Evolutionary conservation across 2,888 invertebrate genomes (phyloP), one percentile per base, ranked within the genome.

Genomic region (Petrolisthes manimaculis): DNA sequence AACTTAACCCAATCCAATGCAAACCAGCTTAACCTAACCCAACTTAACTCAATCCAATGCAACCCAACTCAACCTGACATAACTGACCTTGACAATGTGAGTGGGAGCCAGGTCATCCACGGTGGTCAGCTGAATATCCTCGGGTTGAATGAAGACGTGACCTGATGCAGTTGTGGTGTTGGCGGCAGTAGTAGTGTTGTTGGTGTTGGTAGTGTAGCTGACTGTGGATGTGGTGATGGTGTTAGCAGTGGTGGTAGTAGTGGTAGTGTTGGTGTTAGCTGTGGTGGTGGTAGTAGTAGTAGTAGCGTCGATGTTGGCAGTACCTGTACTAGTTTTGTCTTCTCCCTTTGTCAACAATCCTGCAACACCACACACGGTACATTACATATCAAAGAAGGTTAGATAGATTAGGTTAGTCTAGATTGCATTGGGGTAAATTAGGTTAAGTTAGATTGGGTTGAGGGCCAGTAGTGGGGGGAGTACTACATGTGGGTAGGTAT

Each of bases 101-200:
- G 84, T 81, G 74, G 71, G 80, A 18, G 55, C 71, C 12, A 84
- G 56, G 78, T 88, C 88, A 51, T 80, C 84, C 6, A 88, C 84
- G n/a, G 75, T 61, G 18, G 88, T 75, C n/a, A 88, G 74, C 53
- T 88, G 88, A 24, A 84, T 84, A 21, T 81, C 88, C 21, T 84
- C 84, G 14, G 84, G 75, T 55, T 83, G 82, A n/a, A 86, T 82
- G 18, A 86, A 61, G 1, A 83, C 77, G 21, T 86, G 86, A 5
- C 79, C 71, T 53, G 51, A 37, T 12, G 55, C 37, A 37, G n/a
- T 74, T 2, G 74, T 74, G 21, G 8, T 14, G 24, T n/a, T 71
- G n/a, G 71, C 24, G 5, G n/a, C 1, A 8, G 71, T 14, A 18
- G n/a, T 3, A 8, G 37, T 37, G 2, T 0, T 37, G 2, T 0